Evolutionary conservation across 2,113 vertebrate species (phyloP).

Genomic region (Oenanthe melanoleuca): DNA sequence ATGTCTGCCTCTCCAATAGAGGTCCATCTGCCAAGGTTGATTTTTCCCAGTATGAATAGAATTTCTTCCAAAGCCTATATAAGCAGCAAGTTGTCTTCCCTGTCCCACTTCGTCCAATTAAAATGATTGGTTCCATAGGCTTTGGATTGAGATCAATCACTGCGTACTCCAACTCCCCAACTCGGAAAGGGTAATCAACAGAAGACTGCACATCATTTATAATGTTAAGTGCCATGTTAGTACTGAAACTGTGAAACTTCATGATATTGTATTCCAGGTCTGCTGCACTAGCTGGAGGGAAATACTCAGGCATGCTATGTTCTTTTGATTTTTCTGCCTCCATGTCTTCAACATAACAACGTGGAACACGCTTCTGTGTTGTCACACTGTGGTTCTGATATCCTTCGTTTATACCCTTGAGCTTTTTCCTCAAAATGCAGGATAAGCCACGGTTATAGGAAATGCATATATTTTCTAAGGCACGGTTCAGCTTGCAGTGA

Average conservation of each 20-base stretch:
- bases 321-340: constrained; percentile 51
- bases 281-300: constrained; percentile 78
- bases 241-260: constrained; percentile 87
- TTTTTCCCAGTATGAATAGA: constrained; percentile 78
- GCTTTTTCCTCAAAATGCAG: constrained; percentile 80
- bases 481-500: constrained; percentile 74
- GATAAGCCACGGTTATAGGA: constrained; percentile 78
- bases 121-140: constrained; percentile 80
- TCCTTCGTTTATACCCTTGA: constrained; percentile 73
- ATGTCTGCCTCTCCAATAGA: constrained; percentile 69
- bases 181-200: constrained; percentile 83
- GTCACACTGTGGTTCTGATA: constrained; percentile 48
- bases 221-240: constrained; percentile 82
- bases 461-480: constrained; percentile 71
- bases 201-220: constrained; percentile 71
- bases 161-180: constrained; percentile 79
- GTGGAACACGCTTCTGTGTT: constrained; percentile 70
- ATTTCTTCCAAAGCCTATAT: constrained; percentile 83
- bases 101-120: constrained; percentile 83
- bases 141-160: constrained; percentile 81
- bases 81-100: constrained; percentile 85
- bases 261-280: constrained; percentile 82
- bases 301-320: constrained; percentile 67
- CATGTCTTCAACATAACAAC: constrained; percentile 76
- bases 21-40: constrained; percentile 68